Base-by-base conservation (phyloP, 92 coral and sea anemone species). In the Zoanthus sociatus region DNA sequence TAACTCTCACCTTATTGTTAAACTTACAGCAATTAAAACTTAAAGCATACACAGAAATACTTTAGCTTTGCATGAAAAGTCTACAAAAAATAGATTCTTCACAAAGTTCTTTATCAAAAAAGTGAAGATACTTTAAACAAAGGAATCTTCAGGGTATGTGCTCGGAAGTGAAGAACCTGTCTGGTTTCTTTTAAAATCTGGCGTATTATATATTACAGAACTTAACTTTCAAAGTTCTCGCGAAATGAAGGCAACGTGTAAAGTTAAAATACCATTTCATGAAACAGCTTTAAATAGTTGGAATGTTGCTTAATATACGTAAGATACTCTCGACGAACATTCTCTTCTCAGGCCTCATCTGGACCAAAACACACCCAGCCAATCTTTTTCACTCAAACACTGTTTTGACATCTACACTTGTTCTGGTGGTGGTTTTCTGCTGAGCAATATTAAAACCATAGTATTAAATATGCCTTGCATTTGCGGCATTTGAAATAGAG, bases 351-450 rank as follows among this genome's bases (percentile, higher is more conserved):
- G 58, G 74, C 66, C 42, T 20, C 61, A 13, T 18, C 75, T 81
- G 46, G 60, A 67, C 21, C 85, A 20, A 30, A 5, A 21, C 76
- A 31, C 60, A 31, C 51, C 42, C 8, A 47, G n/a, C 75, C 61
- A 64, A 15, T 61, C 12, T 4, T 51, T 7, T 6, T 33, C 26
- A 20, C 85, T 44, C 45, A 44, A 4, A 20, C 73, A 64, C 20
- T 18, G 11, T 46, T 60, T 11, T 12, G 14, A 20, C 74, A 66
- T 42, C 75, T 81, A 81, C 85, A 81, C 85, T 11, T 81, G 73
- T 48, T 81, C 85, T 63, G 85, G 85, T n/a, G 75, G 63, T 13
- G 85, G 76, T 45, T 81, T 81, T 53, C 85, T 81, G 75, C 13
- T 11, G 85, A 66, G 4, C 44, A 47, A n/a, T 6, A 66, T 17